Conservation (phyloP, 1,140 invertebrate genomes). For the Caerostris darwini region DNA sequence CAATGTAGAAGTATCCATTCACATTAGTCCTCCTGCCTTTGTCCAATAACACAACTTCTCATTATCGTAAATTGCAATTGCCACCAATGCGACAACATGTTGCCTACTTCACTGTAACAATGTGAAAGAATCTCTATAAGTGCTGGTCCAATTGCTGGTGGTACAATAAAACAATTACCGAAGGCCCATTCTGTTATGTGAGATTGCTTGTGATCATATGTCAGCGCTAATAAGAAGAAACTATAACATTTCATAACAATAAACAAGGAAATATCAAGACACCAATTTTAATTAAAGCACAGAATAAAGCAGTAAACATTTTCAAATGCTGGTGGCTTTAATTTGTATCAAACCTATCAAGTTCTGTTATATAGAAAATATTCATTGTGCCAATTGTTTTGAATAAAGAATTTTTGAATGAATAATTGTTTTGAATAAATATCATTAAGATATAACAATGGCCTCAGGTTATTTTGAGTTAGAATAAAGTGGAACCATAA, state of each 20-base stretch:
- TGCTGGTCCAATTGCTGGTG: background rate
- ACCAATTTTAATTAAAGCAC: no score
- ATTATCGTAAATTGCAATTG: constrained; percentile 32
- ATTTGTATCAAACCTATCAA: no score
- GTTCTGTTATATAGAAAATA: no score
- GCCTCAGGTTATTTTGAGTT: no score
- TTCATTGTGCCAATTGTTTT: no score
- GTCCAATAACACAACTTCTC: constrained; percentile 20
- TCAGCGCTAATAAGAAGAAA: background rate
- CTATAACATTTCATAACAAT: background rate
- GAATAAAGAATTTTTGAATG: no score
- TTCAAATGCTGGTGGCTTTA: no score
- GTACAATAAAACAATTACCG: constrained; percentile 46
- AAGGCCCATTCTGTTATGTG: background rate
- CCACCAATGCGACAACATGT: constrained; percentile 3
- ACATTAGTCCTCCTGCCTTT: background rate
- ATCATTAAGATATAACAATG: no score
- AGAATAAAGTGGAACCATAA: no score
- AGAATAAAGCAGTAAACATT: no score
- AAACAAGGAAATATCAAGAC: background rate
- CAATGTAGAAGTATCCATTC: background rate
- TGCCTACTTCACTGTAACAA: background rate
- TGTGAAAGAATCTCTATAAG: background rate
- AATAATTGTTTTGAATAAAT: no score
- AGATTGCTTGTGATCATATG: background rate